Evolutionary conservation across 2,113 vertebrate species (phyloP).

Genomic region (Tupaia tana): DNA sequence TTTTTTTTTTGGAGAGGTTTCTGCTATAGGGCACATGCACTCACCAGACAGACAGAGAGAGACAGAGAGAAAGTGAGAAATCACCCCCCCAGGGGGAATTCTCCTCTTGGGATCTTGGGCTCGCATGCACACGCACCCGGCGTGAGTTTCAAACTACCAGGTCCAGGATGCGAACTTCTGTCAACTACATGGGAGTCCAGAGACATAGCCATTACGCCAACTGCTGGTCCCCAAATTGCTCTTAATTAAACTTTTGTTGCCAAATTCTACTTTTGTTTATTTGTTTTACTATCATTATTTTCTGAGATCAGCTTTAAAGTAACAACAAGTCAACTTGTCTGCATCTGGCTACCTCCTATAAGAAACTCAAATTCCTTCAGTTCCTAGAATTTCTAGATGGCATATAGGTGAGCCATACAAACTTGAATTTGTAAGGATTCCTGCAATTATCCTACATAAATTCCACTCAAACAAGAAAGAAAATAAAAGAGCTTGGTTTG

Average conservation of each 20-base stretch:
- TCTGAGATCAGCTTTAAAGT: neutral
- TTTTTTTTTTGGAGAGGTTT: too few species aligned
- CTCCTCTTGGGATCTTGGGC: too few species aligned
- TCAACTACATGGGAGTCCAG: too few species aligned
- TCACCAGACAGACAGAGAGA: too few species aligned
- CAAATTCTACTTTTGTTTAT: neutral
- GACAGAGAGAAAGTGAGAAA: too few species aligned
- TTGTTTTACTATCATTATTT: constrained; percentile 13
- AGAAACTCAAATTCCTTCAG: constrained; percentile 1
- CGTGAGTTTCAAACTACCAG: too few species aligned
- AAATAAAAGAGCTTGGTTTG: constrained; percentile 35
- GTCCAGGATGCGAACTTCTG: too few species aligned
- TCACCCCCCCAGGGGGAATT: too few species aligned
- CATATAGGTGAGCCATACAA: neutral
- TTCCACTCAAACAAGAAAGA: constrained; percentile 18
- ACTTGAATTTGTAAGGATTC: constrained; percentile 40
- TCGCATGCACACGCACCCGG: too few species aligned
- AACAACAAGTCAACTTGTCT: neutral
- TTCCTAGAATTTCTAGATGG: constrained; percentile 4
- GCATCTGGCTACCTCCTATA: neutral
- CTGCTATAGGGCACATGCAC: too few species aligned
- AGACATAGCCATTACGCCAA: too few species aligned
- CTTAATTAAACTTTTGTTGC: neutral
- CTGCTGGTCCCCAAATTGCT: neutral
- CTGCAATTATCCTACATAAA: constrained; percentile 52